phyloP scores from a whole-genome alignment of 1,140 invertebrate genomes.

The Sinonovacula constricta region DNA sequence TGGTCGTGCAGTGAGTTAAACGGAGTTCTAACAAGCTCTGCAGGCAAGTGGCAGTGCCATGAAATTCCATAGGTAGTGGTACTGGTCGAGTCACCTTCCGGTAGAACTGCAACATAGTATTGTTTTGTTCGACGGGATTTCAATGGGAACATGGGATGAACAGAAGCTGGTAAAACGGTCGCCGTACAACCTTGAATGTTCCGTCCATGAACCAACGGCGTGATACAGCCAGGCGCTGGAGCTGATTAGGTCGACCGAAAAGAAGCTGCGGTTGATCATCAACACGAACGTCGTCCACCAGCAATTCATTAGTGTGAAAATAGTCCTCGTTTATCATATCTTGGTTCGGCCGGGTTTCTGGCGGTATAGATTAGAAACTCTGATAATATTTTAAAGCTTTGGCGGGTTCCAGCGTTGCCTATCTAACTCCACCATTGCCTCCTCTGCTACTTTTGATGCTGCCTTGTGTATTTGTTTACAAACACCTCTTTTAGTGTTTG shows the following conservation, averaged over 20 bases:
- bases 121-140: too few relatives aligned
- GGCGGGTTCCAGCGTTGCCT: neutral
- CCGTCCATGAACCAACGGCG: constrained; percentile 17
- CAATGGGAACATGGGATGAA: too few relatives aligned
- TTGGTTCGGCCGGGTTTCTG: neutral
- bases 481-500: too few relatives aligned
- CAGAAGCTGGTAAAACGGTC: constrained; percentile 12
- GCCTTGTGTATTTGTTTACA: neutral
- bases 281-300: constrained; percentile 3
- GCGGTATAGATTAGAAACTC: constrained; percentile 7
- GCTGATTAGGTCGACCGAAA: neutral
- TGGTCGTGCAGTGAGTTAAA: too few relatives aligned
- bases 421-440: constrained; percentile 7
- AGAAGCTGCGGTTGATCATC: constrained; percentile 12
- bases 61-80: too few relatives aligned
- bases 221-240: neutral
- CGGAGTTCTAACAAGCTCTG: too few relatives aligned
- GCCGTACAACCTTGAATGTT: constrained; percentile 7
- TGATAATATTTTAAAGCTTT: too few relatives aligned
- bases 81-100: too few relatives aligned
- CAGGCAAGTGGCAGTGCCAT: too few relatives aligned
- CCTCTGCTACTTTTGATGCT: neutral
- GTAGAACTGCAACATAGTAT: too few relatives aligned
- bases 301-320: constrained; percentile 5
- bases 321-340: neutral